Conservation (phyloP, 2,113 vertebrate genomes). For the Herpetotheres cachinnans region DNA sequence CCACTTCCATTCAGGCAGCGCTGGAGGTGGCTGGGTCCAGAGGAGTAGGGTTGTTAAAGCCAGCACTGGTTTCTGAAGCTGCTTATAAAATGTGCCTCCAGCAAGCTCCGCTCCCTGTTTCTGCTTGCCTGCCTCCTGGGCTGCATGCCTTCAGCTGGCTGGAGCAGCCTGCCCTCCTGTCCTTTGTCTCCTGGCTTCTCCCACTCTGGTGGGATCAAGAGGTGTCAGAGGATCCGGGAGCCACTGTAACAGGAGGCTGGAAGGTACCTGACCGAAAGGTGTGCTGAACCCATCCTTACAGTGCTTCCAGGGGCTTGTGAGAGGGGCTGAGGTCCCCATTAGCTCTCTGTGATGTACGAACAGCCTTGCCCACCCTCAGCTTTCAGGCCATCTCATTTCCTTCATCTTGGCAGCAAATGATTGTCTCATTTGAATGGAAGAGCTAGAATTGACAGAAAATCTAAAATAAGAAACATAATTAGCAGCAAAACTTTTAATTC, state of each 20-base stretch:
- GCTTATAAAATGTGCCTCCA: background rate
- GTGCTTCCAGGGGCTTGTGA: background rate
- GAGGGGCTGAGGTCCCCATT: background rate
- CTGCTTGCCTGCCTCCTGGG: background rate
- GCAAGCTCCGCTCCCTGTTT: background rate
- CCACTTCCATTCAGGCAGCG: background rate
- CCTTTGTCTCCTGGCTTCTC: background rate
- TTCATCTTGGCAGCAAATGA: background rate
- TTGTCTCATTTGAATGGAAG: conserved; percentile 16
- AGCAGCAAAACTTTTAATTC: conserved; percentile 46
- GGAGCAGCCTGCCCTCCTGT: background rate
- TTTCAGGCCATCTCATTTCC: background rate
- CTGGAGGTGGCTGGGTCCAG: background rate
- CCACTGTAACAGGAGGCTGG: background rate
- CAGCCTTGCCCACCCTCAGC: background rate
- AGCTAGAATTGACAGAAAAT: background rate
- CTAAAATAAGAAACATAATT: conserved; percentile 39
- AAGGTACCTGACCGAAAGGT: background rate
- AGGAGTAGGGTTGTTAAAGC: background rate
- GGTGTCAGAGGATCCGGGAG: background rate
- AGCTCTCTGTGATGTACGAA: background rate
- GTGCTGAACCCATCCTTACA: background rate
- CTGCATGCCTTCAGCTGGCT: background rate
- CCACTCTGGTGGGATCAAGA: background rate
- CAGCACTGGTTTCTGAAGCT: background rate